Evolutionary conservation across 2,888 invertebrate genomes (phyloP).

Genomic region (Leucoptera coffeella): DNA sequence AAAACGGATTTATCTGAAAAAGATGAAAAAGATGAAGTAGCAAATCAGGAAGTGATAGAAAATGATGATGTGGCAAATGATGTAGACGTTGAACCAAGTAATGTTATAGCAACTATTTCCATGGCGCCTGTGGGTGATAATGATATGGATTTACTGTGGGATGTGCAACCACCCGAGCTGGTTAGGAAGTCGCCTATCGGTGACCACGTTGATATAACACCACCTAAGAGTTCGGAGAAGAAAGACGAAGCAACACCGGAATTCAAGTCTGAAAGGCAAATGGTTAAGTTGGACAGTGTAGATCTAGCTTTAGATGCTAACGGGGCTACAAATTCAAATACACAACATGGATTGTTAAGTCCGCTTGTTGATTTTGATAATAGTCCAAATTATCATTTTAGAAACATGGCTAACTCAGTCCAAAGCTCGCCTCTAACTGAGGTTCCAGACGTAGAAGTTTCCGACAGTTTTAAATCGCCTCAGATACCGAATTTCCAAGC

Average conservation of each 20-base stretch:
- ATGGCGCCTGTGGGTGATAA: too few relatives aligned
- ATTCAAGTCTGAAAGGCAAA: slow-evolving; percentile 13
- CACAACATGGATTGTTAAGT: too few relatives aligned
- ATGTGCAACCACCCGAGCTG: slow-evolving; percentile 25
- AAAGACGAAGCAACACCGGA: slow-evolving; percentile 13
- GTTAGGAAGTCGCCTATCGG: slow-evolving; percentile 24
- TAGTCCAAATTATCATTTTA: slow-evolving; percentile 20
- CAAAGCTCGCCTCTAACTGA: slow-evolving; percentile 31
- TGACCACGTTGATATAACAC: slow-evolving; percentile 14
- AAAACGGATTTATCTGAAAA: slow-evolving; percentile 17
- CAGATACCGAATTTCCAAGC: slow-evolving; percentile 18
- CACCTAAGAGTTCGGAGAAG: slow-evolving; percentile 13
- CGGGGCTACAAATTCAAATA: slow-evolving; percentile 11
- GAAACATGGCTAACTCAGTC: slow-evolving; percentile 20
- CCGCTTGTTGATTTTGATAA: too few relatives aligned
- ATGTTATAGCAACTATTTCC: too few relatives aligned
- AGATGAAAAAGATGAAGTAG: neutral
- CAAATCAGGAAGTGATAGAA: neutral
- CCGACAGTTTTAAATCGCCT: too few relatives aligned
- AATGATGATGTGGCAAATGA: neutral
- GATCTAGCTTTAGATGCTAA: slow-evolving; percentile 21
- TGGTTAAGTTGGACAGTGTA: slow-evolving; percentile 34
- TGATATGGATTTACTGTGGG: slow-evolving; percentile 33
- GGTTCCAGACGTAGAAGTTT: slow-evolving; percentile 10
- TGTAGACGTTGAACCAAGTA: neutral